Evolutionary conservation across 1,140 invertebrate species (phyloP), one percentile per base, ranked within the genome.

Genomic region (Pseudomyrmex sp.): DNA sequence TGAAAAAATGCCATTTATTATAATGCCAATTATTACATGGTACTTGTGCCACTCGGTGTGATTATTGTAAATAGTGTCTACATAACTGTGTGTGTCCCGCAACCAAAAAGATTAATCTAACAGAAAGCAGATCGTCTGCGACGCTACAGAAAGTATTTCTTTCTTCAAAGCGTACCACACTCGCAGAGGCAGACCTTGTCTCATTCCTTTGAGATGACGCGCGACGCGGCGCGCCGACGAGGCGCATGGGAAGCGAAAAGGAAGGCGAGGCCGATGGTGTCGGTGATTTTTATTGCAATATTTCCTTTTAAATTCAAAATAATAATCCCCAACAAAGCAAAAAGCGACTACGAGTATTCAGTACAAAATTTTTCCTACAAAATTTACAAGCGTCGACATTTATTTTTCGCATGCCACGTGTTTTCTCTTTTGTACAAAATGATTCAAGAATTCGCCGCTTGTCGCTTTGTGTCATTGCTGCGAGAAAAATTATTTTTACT

Each of bases 131-230:
- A 56, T 23, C 62, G 52, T 65, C 26, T 26, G 23, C 44, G n/a
- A 23, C 46, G 26, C 20, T 7, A 35, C 35, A 48, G 13, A 79
- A 35, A 35, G 0, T 35, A 54, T 80, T 68, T 66, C 73, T 50
- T 83, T 79, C 44, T 66, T 59, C 54, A 15, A 48, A 65, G 20
- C 20, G 46, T 58, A 69, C 35, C 35, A 35, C 74, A 65, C 68
- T 89, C 88, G 75, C 82, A 86, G 85, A 91, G 90, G 82, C 88
- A 69, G 89, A 89, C 88, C 89, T 91, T 85, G 89, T 92, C 91
- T 91, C 89, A 92, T 92, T 92, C 91, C 89, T 87, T 50, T 75
- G 58, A 85, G 90, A 88, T 92, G 91, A 92, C 90, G 90, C 77
- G 79, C 23, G 10, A 48, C 20, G 54, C 35, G 54, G 66, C 66